Percentiles rank a stretch among this genome's conserved stretches.
These are phyloP conservation scores for Apomyelois bistriatella DNA, from an alignment of 2,888 invertebrate genomes.

Conservation along the genomic window DNA sequence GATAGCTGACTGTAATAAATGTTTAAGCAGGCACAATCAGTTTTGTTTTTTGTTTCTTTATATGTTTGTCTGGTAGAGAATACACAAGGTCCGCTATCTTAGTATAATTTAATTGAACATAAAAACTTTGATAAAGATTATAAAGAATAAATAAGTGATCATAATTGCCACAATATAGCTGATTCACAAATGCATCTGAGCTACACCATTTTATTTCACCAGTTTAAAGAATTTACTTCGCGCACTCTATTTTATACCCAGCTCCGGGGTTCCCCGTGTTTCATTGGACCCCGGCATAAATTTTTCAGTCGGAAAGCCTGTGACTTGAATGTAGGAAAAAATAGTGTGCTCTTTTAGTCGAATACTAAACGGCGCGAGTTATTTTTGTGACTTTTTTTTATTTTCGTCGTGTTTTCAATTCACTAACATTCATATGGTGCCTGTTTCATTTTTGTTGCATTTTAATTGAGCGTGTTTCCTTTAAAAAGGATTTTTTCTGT, in stretches of 20 bases:
- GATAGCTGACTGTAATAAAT: too few species aligned
- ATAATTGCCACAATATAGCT: too few species aligned
- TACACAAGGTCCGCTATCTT: too few species aligned
- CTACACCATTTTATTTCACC: too few species aligned
- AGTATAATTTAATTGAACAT: too few species aligned
- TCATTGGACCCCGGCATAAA: slow-evolving; percentile 19
- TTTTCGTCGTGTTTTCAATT: not conserved
- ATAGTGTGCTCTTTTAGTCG: slow-evolving; percentile 3
- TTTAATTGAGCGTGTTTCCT: not conserved
- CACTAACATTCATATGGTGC: not conserved
- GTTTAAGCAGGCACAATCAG: too few species aligned
- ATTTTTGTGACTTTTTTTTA: not conserved
- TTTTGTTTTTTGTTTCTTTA: too few species aligned
- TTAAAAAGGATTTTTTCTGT: not conserved
- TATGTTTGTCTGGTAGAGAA: too few species aligned
- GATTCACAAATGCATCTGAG: too few species aligned
- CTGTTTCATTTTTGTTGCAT: not conserved
- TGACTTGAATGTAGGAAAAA: slow-evolving; percentile 11
- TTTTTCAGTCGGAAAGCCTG: slow-evolving; percentile 17
- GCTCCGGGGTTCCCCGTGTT: slow-evolving; percentile 11
- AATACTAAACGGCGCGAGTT: slow-evolving; percentile 1
- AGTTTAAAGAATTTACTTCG: not conserved
- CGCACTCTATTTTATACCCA: not conserved
- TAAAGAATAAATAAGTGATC: too few species aligned
- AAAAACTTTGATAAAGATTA: too few species aligned